Percentiles rank a stretch among this genome's conserved stretches.
phyloP scores from a whole-genome alignment of 2,113 vertebrate species.

The Vimba vimba region DNA sequence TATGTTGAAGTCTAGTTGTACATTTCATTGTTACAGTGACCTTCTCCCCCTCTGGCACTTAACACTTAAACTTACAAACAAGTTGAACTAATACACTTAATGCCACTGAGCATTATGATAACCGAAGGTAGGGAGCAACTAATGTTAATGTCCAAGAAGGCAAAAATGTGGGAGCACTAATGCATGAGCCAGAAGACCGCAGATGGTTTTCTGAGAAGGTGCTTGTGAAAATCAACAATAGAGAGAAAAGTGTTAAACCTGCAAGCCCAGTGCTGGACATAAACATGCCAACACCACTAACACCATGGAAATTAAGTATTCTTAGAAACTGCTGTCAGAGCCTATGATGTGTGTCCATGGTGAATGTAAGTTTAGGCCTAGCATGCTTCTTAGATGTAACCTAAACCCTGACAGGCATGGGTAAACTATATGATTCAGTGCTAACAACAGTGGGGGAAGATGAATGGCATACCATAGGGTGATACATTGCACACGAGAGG shows the following conservation, averaged over 20 bases:
- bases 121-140: not conserved
- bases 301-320: conserved; percentile 52
- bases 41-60: not conserved
- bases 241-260: conserved; percentile 18
- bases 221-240: not conserved
- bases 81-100: not conserved
- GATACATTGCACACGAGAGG: conserved; percentile 44
- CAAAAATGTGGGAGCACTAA: not conserved
- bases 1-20: not conserved
- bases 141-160: not conserved
- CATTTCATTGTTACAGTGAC: not conserved
- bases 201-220: conserved; percentile 3
- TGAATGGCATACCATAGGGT: conserved; percentile 40
- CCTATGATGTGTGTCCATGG: conserved; percentile 50
- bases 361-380: conserved; percentile 40
- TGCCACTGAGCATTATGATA: not conserved
- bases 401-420: conserved; percentile 44
- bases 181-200: not conserved
- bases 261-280: not conserved
- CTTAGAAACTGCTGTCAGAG: conserved; percentile 60
- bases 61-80: not conserved
- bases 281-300: conserved; percentile 31
- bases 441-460: conserved; percentile 42
- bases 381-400: conserved; percentile 56
- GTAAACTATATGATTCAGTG: conserved; percentile 60